Percentiles rank a stretch among this genome's conserved stretches.
These are phyloP conservation scores for Ceratotherium simum DNA, from an alignment of 2,113 vertebrate species.

Conservation along the genomic window DNA sequence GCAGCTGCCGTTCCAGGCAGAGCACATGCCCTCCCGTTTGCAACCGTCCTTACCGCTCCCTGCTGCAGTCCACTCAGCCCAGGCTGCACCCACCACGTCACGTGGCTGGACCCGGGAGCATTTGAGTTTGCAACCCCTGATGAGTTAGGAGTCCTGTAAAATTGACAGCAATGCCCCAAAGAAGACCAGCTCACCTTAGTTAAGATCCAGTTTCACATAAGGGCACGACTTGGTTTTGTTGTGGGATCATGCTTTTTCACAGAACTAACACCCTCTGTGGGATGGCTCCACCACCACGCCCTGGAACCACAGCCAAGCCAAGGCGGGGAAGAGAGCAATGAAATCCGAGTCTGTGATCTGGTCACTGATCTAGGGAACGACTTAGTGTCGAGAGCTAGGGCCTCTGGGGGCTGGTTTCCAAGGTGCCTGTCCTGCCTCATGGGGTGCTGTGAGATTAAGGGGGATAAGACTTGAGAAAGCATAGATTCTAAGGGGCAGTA, in stretches of 20 bases:
- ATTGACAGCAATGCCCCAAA: fast-evolving
- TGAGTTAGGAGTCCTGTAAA: background rate
- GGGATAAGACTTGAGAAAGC: background rate
- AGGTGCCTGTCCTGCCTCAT: fast-evolving
- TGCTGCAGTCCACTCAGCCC: background rate
- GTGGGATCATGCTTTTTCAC: background rate
- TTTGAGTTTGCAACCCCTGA: background rate
- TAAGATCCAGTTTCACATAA: background rate
- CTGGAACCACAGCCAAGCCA: background rate
- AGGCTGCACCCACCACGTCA: fast-evolving
- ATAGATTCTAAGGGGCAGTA: background rate
- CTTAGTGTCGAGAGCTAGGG: fast-evolving
- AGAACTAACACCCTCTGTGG: fast-evolving
- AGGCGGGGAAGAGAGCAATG: too few species aligned
- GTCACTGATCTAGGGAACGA: too few species aligned
- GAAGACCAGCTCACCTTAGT: fast-evolving
- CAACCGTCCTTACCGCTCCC: background rate
- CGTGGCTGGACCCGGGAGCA: background rate
- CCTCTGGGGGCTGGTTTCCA: background rate
- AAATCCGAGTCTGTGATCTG: too few species aligned
- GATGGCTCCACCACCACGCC: fast-evolving
- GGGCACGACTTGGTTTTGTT: background rate
- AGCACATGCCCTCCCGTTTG: too few species aligned
- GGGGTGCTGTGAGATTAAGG: fast-evolving
- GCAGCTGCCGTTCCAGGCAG: background rate